Base-by-base conservation (phyloP, 2,888 invertebrate genomes). In the Phaedon cochleariae region DNA sequence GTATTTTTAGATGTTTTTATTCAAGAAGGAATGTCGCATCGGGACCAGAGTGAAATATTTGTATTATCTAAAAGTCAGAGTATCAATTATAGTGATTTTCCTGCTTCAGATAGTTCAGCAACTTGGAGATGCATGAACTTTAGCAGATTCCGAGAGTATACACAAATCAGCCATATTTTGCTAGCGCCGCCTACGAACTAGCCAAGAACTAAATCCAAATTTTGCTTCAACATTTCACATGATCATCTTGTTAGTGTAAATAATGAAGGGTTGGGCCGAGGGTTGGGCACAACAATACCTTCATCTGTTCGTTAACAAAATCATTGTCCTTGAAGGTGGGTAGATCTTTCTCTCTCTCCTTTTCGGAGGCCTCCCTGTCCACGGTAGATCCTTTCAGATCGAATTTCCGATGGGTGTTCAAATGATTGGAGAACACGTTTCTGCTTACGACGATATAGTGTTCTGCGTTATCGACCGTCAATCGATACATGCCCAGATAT, bases 301-400 rank as follows among this genome's bases (percentile, higher is more conserved):
- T 94, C 77, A 94, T 92, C 73, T 96, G 96, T 80, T 98, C 97
- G 79, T 97, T 97, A 46, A 99, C 93, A 82, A 99, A 99, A 85
- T 99, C 99, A 83, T 98, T 98, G 85, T 99, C 99, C 83, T 99
- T 99, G 66, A 93, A 90, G 1, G 98, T 98, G 0, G 99, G 99
- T 77, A 98, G 86, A 74, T 96, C 96, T 82, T 99, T 99, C 80
- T 96, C 96, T 79, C 96, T 89, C 83, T 99, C 99, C 82, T 98
- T 98, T 76, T 98, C 97, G 0, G 97, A 97, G 7, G 99, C 99
- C 84, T 97, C 97, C 52, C 99, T 89, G 84, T 98, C 98, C 1
- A 99, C 98, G 4, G 98, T 99, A 12, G 98, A 99, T 9, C 99
- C 97, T 87, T 98, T 98, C 72, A 98, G 86, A 84, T 98, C 97